Evolutionary conservation across 2,113 vertebrate species (phyloP), one percentile per base, ranked within the genome.

Genomic region (Dasyornis broadbenti): DNA sequence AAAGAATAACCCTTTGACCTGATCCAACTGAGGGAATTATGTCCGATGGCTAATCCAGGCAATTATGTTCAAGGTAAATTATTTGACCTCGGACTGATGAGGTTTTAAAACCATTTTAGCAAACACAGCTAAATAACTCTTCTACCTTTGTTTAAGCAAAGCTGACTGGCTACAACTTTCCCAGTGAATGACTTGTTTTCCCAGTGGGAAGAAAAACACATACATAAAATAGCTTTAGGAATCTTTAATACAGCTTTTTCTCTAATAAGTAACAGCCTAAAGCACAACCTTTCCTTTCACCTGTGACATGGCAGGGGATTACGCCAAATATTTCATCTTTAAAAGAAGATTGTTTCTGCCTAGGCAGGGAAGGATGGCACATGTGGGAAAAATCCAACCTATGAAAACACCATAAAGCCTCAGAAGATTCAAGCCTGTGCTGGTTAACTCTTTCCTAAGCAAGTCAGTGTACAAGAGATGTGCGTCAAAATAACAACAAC

Each of bases 61-160:
- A 90, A 91, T 93, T 91, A 88, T 1, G 1, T 70, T 68, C 68
- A 81, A 94, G 82, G 71, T 86, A 94, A 95, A 73, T 89, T 90
- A 84, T 33, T 53, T 69, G 89, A 91, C 84, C 53, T 89, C 6
- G 6, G 33, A 33, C 79, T 82, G 75, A 82, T 12, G n/a, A 63
- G 39, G 56, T 86, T 90, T 92, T 92, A 89, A 94, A 91, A 37
- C 23, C 57, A 30, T 84, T 88, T 93, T 30, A 83, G 86, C 73
- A 89, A 94, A 79, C 57, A 81, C 45, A 68, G 80, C 57, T 84
- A 89, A 95, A 79, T 72, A 92, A 76, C 35, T 82, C n/a, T 8
- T 44, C 37, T 30, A 28, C n/a, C 31, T 84, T 57, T 79, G 40
- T 53, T 65, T 75, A 89, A 84, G 22, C 60, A 94, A 59, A 89